Base-by-base conservation (phyloP, 2,888 invertebrate species). In the Cataglyphis rosenhaueri region DNA sequence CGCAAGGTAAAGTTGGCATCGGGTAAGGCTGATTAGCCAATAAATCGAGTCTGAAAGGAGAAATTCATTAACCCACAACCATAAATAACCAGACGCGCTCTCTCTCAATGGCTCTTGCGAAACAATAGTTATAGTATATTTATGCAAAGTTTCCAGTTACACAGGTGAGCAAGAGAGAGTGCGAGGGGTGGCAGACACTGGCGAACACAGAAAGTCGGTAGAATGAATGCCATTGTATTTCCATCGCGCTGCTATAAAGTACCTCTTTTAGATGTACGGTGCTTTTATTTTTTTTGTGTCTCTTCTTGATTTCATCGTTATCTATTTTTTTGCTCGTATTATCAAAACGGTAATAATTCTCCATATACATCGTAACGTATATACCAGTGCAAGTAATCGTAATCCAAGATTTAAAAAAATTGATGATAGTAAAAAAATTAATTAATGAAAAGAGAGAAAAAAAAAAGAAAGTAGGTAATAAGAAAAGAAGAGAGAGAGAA, bases 121-220 rank as follows among this genome's bases (percentile, higher is more conserved):
- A 93, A 93, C 92, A 93, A 93, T 93, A 92, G 92, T 93, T 93
- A 92, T 92, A 92, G 93, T 93, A 93, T 92, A 93, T 93, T 93
- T 93, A 93, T 93, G 93, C 91, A 92, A 93, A 93, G 91, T 93
- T 93, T 90, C 89, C 90, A 90, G 91, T 90, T 90, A 87, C 86
- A 88, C 88, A 88, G 90, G 90, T 88, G 86, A 74, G 57, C 59
- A 74, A 25, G 70, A 29, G 84, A 71, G 75, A 71, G 84, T 71
- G 81, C 21, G 35, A 75, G 78, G 52, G 15, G 57, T 25, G 78
- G 81, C 70, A 64, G 79, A 85, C 35, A 85, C 35, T 59, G 85
- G 76, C 52, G 73, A 65, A 61, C 76, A 65, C 35, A 68, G 73
- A 74, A 71, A 76, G 83, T 85, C 84, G 78, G 85, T 87, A 76